These are phyloP conservation scores for Ciconia stormi DNA, from an alignment of 2,113 vertebrate genomes.

Conservation along the genomic window DNA sequence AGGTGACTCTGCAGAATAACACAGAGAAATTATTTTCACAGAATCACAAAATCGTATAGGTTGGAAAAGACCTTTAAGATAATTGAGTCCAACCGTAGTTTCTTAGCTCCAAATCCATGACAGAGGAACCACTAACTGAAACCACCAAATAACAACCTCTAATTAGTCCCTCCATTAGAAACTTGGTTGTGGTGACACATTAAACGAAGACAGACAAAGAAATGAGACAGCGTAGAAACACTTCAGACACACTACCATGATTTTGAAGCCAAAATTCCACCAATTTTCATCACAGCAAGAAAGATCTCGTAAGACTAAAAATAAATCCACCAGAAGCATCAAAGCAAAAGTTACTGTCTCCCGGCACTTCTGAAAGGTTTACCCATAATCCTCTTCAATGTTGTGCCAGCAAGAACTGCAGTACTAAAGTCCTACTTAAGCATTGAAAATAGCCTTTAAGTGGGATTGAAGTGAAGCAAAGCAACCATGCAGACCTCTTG, in stretches of 20 bases:
- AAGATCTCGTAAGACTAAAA: not conserved
- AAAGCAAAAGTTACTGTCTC: not conserved
- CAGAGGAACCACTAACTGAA: not conserved
- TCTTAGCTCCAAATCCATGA: not conserved
- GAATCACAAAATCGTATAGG: no score
- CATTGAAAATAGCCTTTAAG: not conserved
- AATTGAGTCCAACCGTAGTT: no score
- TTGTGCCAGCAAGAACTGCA: not conserved
- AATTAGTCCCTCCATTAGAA: not conserved
- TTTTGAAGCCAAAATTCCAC: not conserved
- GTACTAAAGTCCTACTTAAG: not conserved
- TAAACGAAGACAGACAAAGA: not conserved
- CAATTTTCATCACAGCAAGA: not conserved
- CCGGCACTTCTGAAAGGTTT: not conserved
- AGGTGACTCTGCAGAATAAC: not conserved
- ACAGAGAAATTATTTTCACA: not conserved
- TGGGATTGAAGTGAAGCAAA: not conserved
- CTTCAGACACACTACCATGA: not conserved
- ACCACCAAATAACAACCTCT: not conserved
- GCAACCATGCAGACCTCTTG: not conserved
- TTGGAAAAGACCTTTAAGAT: no score
- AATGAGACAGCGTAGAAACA: not conserved
- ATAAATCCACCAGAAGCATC: not conserved
- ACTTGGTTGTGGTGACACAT: not conserved
- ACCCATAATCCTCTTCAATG: not conserved